phyloP scores from a whole-genome alignment of 30 jellyfish, hydroid and myxozoan genomes.

The Nemopilema nomurai region DNA sequence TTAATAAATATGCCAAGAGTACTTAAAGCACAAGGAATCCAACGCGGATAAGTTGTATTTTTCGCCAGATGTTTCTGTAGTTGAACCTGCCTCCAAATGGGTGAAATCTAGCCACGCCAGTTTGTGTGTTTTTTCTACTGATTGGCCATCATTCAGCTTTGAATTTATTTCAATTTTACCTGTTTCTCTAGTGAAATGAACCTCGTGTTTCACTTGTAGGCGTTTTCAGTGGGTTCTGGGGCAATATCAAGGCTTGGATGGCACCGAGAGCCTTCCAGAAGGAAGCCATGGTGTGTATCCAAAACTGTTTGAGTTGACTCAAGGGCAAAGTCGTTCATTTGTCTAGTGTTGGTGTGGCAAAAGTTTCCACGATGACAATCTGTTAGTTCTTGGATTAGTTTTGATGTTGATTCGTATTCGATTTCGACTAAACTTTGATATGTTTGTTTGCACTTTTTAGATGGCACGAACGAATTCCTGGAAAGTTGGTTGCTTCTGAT shows the following conservation, averaged over 20 bases:
- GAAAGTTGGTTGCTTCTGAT: constrained; percentile 87
- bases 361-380: too few relatives aligned
- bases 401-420: too few relatives aligned
- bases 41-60: neutral
- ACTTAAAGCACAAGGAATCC: too few relatives aligned
- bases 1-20: too few relatives aligned
- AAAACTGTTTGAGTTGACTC: neutral
- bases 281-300: constrained; percentile 46
- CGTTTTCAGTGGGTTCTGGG: constrained; percentile 68
- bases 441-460: constrained; percentile 7
- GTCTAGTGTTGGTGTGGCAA: too few relatives aligned
- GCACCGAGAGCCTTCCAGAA: constrained; percentile 8
- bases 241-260: constrained; percentile 19
- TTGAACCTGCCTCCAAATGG: neutral
- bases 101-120: neutral
- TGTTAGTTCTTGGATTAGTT: too few relatives aligned
- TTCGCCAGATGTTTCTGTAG: neutral
- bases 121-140: neutral
- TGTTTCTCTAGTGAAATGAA: neutral
- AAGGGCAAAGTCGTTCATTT: too few relatives aligned
- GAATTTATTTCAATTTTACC: neutral
- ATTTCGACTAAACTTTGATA: neutral
- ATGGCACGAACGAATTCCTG: constrained; percentile 81
- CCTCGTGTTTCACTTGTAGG: constrained; percentile 7
- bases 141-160: neutral